Base-by-base conservation (phyloP, 2,797 vertebrate genomes). In the Enteromius mattozi region DNA sequence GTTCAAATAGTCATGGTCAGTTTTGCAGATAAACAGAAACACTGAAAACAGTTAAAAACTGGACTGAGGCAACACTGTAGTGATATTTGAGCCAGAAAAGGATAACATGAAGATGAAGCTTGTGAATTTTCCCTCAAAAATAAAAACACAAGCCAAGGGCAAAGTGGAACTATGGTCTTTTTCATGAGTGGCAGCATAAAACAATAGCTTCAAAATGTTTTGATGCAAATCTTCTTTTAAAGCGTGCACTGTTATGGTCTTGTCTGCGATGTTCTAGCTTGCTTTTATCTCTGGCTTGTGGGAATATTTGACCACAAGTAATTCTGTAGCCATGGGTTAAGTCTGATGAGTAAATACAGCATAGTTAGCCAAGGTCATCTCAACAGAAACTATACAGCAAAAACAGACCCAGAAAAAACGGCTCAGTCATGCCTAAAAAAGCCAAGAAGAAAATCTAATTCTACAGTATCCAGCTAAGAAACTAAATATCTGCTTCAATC, bases 331-430 rank as follows among this genome's bases (percentile, higher is more conserved):
- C 30, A 16, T 59, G 65, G 77, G 72, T 77, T 13, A 47, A 56
- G 82, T 33, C 63, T 47, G 74, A n/a, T 8, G 65, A 24, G 75
- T 78, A 83, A 83, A 83, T 65, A 75, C 21, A 69, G 74, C 35
- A 3, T 75, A 75, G 56, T 66, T 21, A 51, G 21, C 49, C 63
- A 61, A 2, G 13, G 82, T 61, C 65, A 59, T 49, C 27, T 77
- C 49, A 65, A 82, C 37, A 83, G 63, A 61, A 42, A 51, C 63
- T 30, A 70, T n/a, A 59, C 49, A 45, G 63, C 47, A 70, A 33
- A 81, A 65, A 75, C 30, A 82, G 4, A 74, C 56, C 49, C 70
- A 30, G 12, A 83, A 83, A 77, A 35, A 42, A 19, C 49, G 56
- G 35, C 30, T 75, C 81, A 74, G 21, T 75, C 81, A 65, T 0